phyloP scores from a whole-genome alignment of 1,140 invertebrate species.

The Bicyclus anynana region DNA sequence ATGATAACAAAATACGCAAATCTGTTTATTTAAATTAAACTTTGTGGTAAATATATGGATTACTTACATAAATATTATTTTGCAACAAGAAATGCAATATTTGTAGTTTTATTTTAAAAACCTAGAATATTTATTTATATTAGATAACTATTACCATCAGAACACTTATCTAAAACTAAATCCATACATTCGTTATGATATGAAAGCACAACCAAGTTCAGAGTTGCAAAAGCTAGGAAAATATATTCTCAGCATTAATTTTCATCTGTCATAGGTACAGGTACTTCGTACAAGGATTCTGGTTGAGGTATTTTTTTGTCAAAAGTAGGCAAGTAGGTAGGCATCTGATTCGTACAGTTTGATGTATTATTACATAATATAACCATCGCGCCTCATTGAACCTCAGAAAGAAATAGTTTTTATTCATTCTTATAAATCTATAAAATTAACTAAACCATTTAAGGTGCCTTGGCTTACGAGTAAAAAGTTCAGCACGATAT shows the following conservation, averaged over 20 bases:
- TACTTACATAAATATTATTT: background rate
- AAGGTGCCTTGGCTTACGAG: constrained; percentile 34
- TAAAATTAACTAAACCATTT: constrained; percentile 56
- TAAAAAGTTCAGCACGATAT: constrained; percentile 54
- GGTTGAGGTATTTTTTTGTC: background rate
- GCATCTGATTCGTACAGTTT: constrained; percentile 29
- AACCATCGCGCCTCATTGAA: constrained; percentile 33
- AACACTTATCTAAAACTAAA: constrained; percentile 14
- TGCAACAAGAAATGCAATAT: background rate
- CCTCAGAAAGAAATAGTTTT: constrained; percentile 39
- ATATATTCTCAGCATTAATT: background rate
- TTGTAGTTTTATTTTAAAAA: background rate
- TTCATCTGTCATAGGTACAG: background rate
- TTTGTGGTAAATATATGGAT: background rate
- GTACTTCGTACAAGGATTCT: background rate
- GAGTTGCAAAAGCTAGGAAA: constrained; percentile 20
- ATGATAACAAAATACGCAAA: background rate
- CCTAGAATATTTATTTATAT: constrained; percentile 2
- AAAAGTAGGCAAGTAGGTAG: constrained; percentile 26
- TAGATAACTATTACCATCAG: constrained; percentile 7
- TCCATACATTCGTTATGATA: constrained; percentile 21
- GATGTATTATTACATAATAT: constrained; percentile 29
- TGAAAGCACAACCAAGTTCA: constrained; percentile 27
- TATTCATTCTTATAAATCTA: constrained; percentile 53
- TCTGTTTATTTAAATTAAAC: background rate